Conservation (phyloP, 1,140 invertebrate species). For the Asobara japonica region DNA sequence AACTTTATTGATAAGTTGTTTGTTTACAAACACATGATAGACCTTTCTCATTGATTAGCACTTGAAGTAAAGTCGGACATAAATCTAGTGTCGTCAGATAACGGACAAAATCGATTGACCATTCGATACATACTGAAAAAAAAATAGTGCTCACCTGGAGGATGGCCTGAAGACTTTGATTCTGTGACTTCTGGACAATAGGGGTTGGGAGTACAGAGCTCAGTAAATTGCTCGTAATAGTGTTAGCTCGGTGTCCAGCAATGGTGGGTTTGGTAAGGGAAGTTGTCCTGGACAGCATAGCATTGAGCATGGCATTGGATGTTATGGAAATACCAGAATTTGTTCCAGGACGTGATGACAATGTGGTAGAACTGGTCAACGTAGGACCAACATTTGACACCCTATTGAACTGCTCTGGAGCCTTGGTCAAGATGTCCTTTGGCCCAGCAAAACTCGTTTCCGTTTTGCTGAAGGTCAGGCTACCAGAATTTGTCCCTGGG, state of each 20-base stretch:
- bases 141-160: conserved; percentile 53
- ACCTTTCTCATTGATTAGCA: too few species aligned
- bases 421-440: conserved; percentile 39
- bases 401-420: conserved; percentile 49
- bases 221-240: conserved; percentile 55
- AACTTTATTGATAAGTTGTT: too few species aligned
- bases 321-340: conserved; percentile 58
- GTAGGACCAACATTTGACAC: conserved; percentile 49
- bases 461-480: conserved; percentile 39
- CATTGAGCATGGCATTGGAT: conserved; percentile 63
- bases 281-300: conserved; percentile 59
- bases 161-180: conserved; percentile 57
- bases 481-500: conserved; percentile 42
- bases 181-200: conserved; percentile 52
- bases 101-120: too few species aligned
- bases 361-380: conserved; percentile 35
- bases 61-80: too few species aligned
- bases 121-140: too few species aligned
- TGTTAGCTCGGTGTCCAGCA: conserved; percentile 52
- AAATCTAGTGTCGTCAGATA: too few species aligned
- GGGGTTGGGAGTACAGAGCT: conserved; percentile 55
- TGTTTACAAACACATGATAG: too few species aligned
- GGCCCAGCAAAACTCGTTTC: conserved; percentile 43
- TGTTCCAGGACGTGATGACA: conserved; percentile 31
- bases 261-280: conserved; percentile 54